Base-by-base conservation (phyloP, 2,113 vertebrate genomes). In the Elanus axillaris region DNA sequence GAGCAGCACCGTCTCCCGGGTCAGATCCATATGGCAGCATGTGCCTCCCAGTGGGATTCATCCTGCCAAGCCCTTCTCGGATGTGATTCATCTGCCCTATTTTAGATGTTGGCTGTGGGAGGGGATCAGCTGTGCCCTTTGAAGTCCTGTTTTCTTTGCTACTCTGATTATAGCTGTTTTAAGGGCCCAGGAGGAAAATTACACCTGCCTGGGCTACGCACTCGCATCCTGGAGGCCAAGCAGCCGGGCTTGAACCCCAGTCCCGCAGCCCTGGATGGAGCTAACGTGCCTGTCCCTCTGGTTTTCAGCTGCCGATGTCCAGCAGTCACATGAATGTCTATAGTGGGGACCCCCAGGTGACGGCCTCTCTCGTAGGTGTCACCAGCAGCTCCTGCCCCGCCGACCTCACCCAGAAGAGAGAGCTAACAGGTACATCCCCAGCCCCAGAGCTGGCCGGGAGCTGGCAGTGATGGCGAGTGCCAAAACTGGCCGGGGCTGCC, bases 311-410 rank as follows among this genome's bases (percentile, higher is more conserved):
- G 85, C 99, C 99, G 4, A 98, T 99, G 96, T 99, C 99, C 94
- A 99, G 98, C 98, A 99, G 99, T 78, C 99, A 99, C 97, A 98
- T 99, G 98, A 99, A 99, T 8, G 99, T 99, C 89, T 99, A 99
- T 87, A 98, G 98, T 1, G 98, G 99, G 31, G 98, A 98, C 97
- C 99, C 99, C 34, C 99, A 99, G 72, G 99, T 99, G 98, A 98
- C 99, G 1, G 98, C 99, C 43, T 99, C 99, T 21, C 92, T 98
- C 43, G 98, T 99, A 2, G 98, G 98, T 11, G 99, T 99, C 98
- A 99, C 99, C 93, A 99, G 99, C 97, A 99, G 99, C 98, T 99
- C 99, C 96, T 99, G 99, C 94, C 99, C 99, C 0, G 99, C 99
- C 0, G 99, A 99, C 87, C 98, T 99, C 91, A 98, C 99, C 85